Conservation (phyloP, 2,888 invertebrate species). For the Dynastes hyllus region DNA sequence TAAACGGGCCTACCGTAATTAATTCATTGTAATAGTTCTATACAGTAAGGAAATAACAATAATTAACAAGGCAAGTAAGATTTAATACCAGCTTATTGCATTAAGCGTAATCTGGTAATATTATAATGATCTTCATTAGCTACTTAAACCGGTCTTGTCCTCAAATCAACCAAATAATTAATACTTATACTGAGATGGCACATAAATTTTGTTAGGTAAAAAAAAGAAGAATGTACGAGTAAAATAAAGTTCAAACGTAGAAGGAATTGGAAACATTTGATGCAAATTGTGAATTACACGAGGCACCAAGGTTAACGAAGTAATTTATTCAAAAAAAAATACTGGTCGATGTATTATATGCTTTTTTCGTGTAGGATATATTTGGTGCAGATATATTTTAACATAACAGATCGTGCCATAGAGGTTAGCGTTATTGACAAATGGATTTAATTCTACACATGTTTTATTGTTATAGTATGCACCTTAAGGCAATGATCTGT, state of each 20-base stretch:
- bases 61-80: too few species aligned
- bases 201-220: conserved; percentile 33
- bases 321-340: conserved; percentile 42
- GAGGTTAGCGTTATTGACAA: conserved; percentile 1
- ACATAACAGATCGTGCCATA: conserved; percentile 13
- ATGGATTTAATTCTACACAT: neutral
- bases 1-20: too few species aligned
- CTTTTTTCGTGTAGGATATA: conserved; percentile 17
- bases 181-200: neutral
- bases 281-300: conserved; percentile 47
- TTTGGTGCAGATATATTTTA: neutral
- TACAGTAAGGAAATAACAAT: too few species aligned
- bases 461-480: neutral
- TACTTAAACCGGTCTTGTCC: conserved; percentile 7
- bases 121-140: neutral
- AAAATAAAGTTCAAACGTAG: conserved; percentile 43
- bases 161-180: too few species aligned
- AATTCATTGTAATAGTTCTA: too few species aligned
- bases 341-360: conserved; percentile 4
- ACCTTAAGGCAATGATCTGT: conserved; percentile 15
- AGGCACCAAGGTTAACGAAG: conserved; percentile 35
- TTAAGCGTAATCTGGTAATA: neutral
- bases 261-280: conserved; percentile 39
- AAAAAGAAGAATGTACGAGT: conserved; percentile 23
- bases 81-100: too few species aligned